phyloP scores from a whole-genome alignment of 2,113 vertebrate genomes.

The Anseranas semipalmata region DNA sequence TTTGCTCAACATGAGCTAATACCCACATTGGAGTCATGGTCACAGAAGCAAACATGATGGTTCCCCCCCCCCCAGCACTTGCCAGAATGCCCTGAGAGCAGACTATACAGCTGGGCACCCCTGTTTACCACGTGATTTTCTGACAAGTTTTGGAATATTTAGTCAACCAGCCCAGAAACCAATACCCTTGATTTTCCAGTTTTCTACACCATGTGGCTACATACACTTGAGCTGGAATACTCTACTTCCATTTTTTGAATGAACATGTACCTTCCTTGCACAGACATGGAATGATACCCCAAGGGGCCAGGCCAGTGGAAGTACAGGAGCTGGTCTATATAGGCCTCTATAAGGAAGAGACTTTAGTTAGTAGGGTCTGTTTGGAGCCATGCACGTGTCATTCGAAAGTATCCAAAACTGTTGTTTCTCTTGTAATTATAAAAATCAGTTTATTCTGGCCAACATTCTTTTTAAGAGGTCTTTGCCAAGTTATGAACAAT shows the following conservation, averaged over 20 bases:
- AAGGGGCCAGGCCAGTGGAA: not conserved
- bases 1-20: not conserved
- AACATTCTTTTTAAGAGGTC: not conserved
- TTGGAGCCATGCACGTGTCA: not conserved
- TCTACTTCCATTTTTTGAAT: not conserved
- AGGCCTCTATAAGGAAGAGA: not conserved
- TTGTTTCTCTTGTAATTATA: not conserved
- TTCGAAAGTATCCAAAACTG: not conserved
- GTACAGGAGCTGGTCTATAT: not conserved
- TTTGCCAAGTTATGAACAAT: slow-evolving; percentile 37
- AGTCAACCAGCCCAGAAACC: not conserved
- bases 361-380: not conserved
- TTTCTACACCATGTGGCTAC: not conserved
- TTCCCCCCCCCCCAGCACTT: not conserved
- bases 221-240: not conserved
- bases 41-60: not conserved
- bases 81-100: not conserved
- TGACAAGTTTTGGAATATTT: not conserved
- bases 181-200: not conserved
- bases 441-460: not conserved
- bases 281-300: not conserved
- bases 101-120: not conserved
- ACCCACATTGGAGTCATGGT: not conserved
- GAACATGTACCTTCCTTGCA: not conserved
- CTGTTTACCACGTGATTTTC: not conserved